Evolutionary conservation across 2,888 invertebrate species (phyloP), one percentile per base, ranked within the genome.

Genomic region (Allygus modestus): DNA sequence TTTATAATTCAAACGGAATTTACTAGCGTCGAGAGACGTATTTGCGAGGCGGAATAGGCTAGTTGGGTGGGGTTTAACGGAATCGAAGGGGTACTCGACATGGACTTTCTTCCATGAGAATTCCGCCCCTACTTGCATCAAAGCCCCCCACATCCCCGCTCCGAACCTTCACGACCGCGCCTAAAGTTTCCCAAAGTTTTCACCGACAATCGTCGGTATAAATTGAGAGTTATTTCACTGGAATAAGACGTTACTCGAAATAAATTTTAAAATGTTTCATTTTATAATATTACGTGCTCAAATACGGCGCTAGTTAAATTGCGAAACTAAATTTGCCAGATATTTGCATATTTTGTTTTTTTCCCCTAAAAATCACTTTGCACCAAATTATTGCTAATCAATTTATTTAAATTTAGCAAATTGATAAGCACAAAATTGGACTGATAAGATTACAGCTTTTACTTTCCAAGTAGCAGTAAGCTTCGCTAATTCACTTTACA

Each of bases 161-260:
- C 73, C 71, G 11, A 12, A 31, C 37, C 20, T 20, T 51, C 51
- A 5, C 51, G 28, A 28, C 77, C 43, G 17, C 77, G 41, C 51
- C 37, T 37, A 51, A 79, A 79, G 54, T 79, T 77, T 58, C 79
- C 7, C 79, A 79, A 79, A 79, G 79, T 79, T 79, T 79, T 28
- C 79, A 79, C 58, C 79, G 33, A n/a, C 79, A 79, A 79, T 79
- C 79, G 33, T 58, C n/a, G 79, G 37, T n/a, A 79, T 58, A 77
- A 77, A 77, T 77, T 77, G 46, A 26, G 28, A 77, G 23, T 77
- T 77, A 77, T 77, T 77, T 77, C 26, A 77, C 28, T 28, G 41
- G 31, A 43, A 20, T 43, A 43, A 73, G 7, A 58, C 26, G 23
- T 58, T 51, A n/a, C n/a, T n/a, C n/a, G n/a, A n/a, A n/a, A n/a